Base-by-base conservation (phyloP, 1,140 invertebrate genomes). In the Globodera ellingtonae region DNA sequence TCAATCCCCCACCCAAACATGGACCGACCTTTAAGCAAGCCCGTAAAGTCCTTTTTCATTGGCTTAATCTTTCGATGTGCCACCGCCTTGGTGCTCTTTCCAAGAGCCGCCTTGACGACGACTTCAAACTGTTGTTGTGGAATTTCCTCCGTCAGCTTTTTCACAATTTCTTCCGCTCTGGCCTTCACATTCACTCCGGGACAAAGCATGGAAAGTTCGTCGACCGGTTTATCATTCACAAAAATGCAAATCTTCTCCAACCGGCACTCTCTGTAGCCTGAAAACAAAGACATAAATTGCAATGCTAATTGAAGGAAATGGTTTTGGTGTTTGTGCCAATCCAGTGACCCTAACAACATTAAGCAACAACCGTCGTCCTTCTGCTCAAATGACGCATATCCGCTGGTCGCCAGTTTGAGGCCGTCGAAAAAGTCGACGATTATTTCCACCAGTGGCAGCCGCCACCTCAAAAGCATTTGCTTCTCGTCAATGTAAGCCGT, bases 351-450 rank as follows among this genome's bases (percentile, higher is more conserved):
- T 35, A 78, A 76, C 18, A 56, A 46, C 18, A 83, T 15, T 2
- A 71, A 88, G 35, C 35, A 91, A 95, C 90, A 98, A 18, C 94
- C 95, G 88, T 93, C 89, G 90, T 97, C 94, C 91, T 98, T 95
- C 90, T 98, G 98, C 91, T 98, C 96, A 91, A 99, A 98, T 90
- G 95, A 97, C 10, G 95, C 96, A 91, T 95, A 98, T 13, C 97
- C 97, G 3, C 95, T 97, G 3, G 79, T 87, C 15, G 84, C 15
- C 73, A 78, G 62, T 72, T 88, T 99, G 0, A 99, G 90, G 46
- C 92, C 91, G 90, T 98, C 96, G 90, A 97, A 96, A 90, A 99
- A 98, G 88, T 98, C 95, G 4, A 97, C 89, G 3, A 98, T 93
- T 47, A 99, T 94, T 92, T 99, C 97, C 89, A 93, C 94, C 4